Evolutionary conservation across 2,113 vertebrate species (phyloP).

Genomic region (Tonatia bakeri): DNA sequence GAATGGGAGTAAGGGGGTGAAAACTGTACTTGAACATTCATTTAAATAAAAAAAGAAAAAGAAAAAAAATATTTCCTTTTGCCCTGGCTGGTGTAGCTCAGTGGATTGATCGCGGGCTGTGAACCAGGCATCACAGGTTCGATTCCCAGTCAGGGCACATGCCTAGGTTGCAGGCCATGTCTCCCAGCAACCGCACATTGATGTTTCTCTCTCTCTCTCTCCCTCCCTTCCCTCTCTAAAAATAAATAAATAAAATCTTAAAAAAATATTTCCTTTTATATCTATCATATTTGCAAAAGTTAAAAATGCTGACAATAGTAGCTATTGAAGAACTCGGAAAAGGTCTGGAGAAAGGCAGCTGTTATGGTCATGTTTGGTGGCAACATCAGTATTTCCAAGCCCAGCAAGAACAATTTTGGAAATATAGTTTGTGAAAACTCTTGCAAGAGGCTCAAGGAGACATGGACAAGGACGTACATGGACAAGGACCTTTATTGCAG

Average conservation of each 20-base stretch:
- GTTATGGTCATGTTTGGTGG: neutral
- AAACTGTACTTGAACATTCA: too few relatives aligned
- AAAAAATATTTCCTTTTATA: neutral
- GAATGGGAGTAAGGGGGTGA: too few relatives aligned
- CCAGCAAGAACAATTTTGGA: neutral
- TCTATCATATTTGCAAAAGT: neutral
- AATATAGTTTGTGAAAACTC: neutral
- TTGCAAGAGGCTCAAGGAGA: neutral
- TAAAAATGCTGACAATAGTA: neutral
- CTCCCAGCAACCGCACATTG: too few relatives aligned
- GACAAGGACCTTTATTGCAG: neutral
- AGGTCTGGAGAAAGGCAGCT: neutral
- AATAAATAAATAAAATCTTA: neutral
- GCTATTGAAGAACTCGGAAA: neutral
- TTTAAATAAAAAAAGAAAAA: too few relatives aligned
- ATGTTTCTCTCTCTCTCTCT: too few relatives aligned
- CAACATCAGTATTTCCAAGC: neutral
- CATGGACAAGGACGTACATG: accelerated
- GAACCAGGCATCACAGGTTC: too few relatives aligned
- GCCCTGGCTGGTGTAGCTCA: too few relatives aligned
- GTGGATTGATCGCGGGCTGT: too few relatives aligned
- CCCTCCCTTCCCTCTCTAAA: too few relatives aligned
- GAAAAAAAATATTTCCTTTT: too few relatives aligned
- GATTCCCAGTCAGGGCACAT: too few relatives aligned
- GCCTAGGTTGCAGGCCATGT: too few relatives aligned